Conservation (phyloP, 1,140 invertebrate species). For the Drosophila mayri region DNA sequence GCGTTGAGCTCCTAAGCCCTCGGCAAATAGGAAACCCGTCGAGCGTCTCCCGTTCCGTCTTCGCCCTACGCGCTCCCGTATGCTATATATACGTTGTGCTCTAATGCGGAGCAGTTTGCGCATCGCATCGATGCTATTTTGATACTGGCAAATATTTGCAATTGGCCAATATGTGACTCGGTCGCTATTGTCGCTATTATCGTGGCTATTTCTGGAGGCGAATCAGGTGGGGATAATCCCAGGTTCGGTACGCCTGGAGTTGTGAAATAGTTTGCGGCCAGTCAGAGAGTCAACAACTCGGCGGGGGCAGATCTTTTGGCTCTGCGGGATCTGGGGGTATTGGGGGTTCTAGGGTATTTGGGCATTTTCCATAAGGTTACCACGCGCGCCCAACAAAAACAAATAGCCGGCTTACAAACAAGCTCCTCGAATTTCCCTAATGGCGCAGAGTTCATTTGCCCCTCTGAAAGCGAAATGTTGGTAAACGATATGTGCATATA, state of each 20-base stretch:
- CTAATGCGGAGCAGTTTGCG: slow-evolving; percentile 55
- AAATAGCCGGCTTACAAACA: slow-evolving; percentile 48
- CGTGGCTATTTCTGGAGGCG: slow-evolving; percentile 38
- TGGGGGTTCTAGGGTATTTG: slow-evolving; percentile 18
- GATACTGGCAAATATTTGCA: slow-evolving; percentile 77
- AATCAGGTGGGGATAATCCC: slow-evolving; percentile 55
- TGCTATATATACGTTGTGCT: slow-evolving; percentile 60
- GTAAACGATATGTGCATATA: slow-evolving; percentile 55
- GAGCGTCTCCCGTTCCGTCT: slow-evolving; percentile 10
- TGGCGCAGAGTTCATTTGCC: slow-evolving; percentile 79
- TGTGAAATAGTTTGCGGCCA: slow-evolving; percentile 44
- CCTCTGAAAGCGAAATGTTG: slow-evolving; percentile 22
- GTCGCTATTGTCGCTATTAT: slow-evolving; percentile 36
- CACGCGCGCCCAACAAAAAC: slow-evolving; percentile 41
- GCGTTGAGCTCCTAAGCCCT: slow-evolving; percentile 73
- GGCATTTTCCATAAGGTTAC: slow-evolving; percentile 74
- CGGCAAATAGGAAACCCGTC: slow-evolving; percentile 58
- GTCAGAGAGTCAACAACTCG: slow-evolving; percentile 44
- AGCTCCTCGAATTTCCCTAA: slow-evolving; percentile 78
- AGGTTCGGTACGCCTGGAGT: slow-evolving; percentile 9
- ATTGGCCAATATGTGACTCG: slow-evolving; percentile 59
- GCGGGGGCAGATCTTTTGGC: slow-evolving; percentile 16
- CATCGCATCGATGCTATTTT: slow-evolving; percentile 77
- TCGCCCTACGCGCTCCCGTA: slow-evolving; percentile 2
- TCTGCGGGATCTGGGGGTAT: not conserved